Evolutionary conservation across 1,140 invertebrate genomes (phyloP), one percentile per base, ranked within the genome.

Genomic region (Antheraea pernyi): DNA sequence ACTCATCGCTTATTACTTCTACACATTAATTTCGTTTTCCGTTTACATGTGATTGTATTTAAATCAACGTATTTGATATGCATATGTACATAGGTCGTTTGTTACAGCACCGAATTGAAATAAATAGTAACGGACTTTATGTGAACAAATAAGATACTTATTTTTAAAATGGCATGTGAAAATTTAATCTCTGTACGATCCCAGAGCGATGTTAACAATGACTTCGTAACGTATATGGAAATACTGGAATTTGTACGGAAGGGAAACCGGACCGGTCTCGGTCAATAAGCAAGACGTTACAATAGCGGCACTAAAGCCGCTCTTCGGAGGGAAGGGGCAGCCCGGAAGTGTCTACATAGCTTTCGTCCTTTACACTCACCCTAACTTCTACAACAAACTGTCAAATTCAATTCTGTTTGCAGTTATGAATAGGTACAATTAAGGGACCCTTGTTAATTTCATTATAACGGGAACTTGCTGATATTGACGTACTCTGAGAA

Each of bases 371-470:
- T 68, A 64, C 61, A 74, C 71, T 65, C 70, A 82, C 80, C 80
- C 77, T 80, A 84, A 81, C 78, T 68, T 63, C 72, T 80, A 72
- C 76, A 83, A 82, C 82, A 79, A 77, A 72, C 74, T 70, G 80
- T 84, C 79, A 81, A 77, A 82, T 80, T 60, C 68, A 71, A 72
- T 80, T 75, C 74, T 78, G 76, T 80, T 77, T 68, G 72, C 68
- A 75, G 69, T 79, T 79, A 76, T 71, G 79, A 72, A 79, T 75
- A 71, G 69, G 81, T 82, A 86, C 82, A 88, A 85, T 83, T 71
- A 73, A 76, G 68, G 73, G 76, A 85, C 82, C 85, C 85, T 84
- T 74, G 83, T 89, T 82, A 85, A 76, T 81, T 70, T 74, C 78
- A 79, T 84, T 81, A 10, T n/a, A 61, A 30, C 22, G 60, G 22